Conservation (phyloP, 92 coral and sea anemone genomes). For the Epizoanthus stellaris region DNA sequence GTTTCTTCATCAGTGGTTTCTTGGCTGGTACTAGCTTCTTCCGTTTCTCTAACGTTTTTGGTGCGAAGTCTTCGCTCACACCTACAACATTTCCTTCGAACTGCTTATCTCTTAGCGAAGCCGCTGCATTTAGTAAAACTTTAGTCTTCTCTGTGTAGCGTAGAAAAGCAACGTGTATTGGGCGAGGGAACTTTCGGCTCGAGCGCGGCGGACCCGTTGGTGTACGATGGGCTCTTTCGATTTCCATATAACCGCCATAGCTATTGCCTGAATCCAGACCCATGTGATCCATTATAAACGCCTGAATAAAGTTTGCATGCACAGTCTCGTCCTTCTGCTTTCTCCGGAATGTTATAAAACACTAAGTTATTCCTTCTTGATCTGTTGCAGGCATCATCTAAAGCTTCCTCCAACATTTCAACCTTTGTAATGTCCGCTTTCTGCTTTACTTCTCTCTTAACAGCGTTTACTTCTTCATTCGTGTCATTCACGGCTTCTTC, state of each 20-base stretch:
- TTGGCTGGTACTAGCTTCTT: slow-evolving; percentile 8
- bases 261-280: not conserved
- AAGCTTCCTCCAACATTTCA: slow-evolving; percentile 3
- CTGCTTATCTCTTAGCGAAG: not conserved
- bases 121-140: not conserved
- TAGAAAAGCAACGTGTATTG: not conserved
- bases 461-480: slow-evolving; percentile 10
- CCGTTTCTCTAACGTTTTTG: not conserved
- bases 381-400: slow-evolving; percentile 31
- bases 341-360: slow-evolving; percentile 44
- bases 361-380: slow-evolving; percentile 28
- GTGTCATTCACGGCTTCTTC: slow-evolving; percentile 6
- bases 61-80: slow-evolving; percentile 8
- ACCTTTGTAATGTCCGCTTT: slow-evolving; percentile 22
- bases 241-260: slow-evolving; percentile 16
- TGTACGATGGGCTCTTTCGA: slow-evolving; percentile 10
- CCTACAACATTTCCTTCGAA: not conserved
- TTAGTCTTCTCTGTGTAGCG: slow-evolving; percentile 6
- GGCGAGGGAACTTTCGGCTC: not conserved
- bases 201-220: not conserved
- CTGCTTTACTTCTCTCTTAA: slow-evolving; percentile 18
- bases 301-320: not conserved
- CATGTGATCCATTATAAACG: not conserved
- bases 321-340: slow-evolving; percentile 32
- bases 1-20: slow-evolving; percentile 10